phyloP scores from a whole-genome alignment of 2,797 vertebrate species.

The Petrocephalus schoutedeni region DNA sequence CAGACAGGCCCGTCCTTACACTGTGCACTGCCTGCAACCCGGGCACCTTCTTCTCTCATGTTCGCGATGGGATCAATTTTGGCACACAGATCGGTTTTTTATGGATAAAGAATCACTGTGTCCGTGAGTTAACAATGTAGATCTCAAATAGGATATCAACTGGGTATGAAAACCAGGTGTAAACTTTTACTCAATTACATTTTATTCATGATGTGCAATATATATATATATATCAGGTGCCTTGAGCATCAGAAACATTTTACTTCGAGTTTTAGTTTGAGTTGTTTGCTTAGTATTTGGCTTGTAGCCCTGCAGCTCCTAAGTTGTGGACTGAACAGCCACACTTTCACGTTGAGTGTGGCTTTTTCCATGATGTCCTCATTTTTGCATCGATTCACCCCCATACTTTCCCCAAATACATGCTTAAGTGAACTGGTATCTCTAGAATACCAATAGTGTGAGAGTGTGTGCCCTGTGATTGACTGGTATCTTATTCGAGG shows the following conservation, averaged over 20 bases:
- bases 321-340: not conserved
- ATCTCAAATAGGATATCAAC: not conserved
- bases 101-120: slow-evolving; percentile 61
- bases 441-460: not conserved
- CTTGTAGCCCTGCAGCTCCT: not conserved
- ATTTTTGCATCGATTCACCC: not conserved
- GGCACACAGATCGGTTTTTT: slow-evolving; percentile 88
- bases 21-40: slow-evolving; percentile 82
- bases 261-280: not conserved
- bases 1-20: slow-evolving; percentile 57
- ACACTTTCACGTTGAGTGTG: not conserved
- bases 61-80: slow-evolving; percentile 80
- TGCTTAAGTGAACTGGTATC: not conserved
- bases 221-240: not conserved
- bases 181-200: not conserved
- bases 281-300: not conserved
- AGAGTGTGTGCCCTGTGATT: not conserved
- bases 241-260: not conserved
- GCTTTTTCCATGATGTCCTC: not conserved
- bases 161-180: not conserved
- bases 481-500: not conserved
- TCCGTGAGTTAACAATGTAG: not conserved
- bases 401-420: not conserved
- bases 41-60: slow-evolving; percentile 80
- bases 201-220: not conserved